A percentile compares a stretch with the other conserved stretches of the same genome.
phyloP scores from a whole-genome alignment of 2,113 vertebrate species.

The Ursus arctos region DNA sequence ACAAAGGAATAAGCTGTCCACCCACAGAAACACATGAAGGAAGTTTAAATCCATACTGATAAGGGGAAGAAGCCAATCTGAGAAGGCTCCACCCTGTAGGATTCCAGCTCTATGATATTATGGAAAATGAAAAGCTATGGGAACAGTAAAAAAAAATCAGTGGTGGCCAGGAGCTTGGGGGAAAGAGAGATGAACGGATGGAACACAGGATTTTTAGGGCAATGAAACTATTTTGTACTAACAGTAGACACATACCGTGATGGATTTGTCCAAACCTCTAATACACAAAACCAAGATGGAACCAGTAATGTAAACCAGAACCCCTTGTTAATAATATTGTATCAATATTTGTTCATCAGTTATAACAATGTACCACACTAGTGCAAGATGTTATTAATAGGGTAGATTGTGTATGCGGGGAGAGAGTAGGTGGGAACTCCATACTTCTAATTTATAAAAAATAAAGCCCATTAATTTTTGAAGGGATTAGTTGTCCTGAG shows the following conservation, averaged over 20 bases:
- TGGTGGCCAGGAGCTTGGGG: no score
- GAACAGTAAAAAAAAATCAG: no score
- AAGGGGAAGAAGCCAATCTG: background rate
- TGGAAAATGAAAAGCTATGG: background rate
- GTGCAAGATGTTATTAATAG: background rate
- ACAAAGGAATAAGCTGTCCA: background rate
- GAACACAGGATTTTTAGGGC: background rate
- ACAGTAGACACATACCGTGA: background rate
- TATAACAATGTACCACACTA: no score
- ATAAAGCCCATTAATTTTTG: background rate
- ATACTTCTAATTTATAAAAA: background rate
- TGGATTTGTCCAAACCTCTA: background rate
- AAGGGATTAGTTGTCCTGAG: background rate
- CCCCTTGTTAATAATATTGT: background rate
- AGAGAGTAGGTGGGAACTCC: background rate
- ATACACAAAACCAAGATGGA: background rate
- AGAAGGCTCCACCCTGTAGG: background rate
- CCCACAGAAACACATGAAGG: no score
- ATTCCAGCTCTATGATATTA: background rate
- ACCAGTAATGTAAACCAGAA: background rate
- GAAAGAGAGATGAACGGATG: accelerated
- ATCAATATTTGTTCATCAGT: no score
- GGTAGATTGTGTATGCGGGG: background rate
- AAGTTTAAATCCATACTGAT: background rate
- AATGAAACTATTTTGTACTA: background rate